phyloP scores from a whole-genome alignment of 2,797 vertebrate species.

The Schizopygopsis pylzovi region DNA sequence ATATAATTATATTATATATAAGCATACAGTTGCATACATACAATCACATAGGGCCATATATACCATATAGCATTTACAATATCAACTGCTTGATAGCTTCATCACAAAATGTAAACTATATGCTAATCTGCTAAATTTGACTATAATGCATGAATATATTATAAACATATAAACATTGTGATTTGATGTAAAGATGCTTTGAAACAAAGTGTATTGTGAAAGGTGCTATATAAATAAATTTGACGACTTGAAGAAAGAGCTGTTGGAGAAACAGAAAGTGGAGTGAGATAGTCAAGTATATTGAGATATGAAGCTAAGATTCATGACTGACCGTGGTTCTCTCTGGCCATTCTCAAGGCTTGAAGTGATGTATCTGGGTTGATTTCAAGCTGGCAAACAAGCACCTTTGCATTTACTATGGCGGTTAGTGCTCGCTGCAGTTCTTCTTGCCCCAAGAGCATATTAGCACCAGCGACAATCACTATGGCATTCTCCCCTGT shows the following conservation, averaged over 20 bases:
- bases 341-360: constrained; percentile 86
- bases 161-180: not conserved
- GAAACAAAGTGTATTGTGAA: not conserved
- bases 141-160: not conserved
- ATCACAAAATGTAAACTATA: not conserved
- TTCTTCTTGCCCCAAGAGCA: constrained; percentile 85
- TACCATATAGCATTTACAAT: not conserved
- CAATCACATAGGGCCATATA: not conserved
- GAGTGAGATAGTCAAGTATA: not conserved
- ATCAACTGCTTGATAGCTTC: not conserved
- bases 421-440: constrained; percentile 79
- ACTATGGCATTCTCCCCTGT: constrained; percentile 95
- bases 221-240: not conserved
- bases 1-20: not conserved
- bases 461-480: constrained; percentile 94
- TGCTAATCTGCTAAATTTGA: not conserved
- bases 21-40: not conserved
- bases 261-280: not conserved
- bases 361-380: constrained; percentile 81
- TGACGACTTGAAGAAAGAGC: not conserved
- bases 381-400: constrained; percentile 95
- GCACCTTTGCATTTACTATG: constrained; percentile 83
- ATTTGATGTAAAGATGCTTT: not conserved
- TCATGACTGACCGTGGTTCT: constrained; percentile 82
- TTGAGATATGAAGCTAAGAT: not conserved